These are phyloP conservation scores for Lithosia quadra DNA, from an alignment of 2,888 invertebrate genomes.

Conservation along the genomic window DNA sequence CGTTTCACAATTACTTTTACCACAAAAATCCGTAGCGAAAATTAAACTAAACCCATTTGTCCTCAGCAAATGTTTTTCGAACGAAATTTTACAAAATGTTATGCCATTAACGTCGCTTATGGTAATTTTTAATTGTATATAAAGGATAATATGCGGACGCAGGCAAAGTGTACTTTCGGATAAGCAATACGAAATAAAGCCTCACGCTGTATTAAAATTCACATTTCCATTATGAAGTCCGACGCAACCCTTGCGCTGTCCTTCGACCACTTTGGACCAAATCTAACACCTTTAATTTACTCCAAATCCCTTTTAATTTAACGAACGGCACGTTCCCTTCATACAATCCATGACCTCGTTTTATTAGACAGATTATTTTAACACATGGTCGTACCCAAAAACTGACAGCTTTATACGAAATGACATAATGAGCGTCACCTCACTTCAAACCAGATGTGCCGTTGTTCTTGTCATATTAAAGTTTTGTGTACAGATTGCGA, in stretches of 20 bases:
- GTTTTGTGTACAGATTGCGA: constrained; percentile 31
- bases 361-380: constrained; percentile 72
- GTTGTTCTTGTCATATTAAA: constrained; percentile 54
- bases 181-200: constrained; percentile 47
- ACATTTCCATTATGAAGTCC: constrained; percentile 50
- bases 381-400: constrained; percentile 58
- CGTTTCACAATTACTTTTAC: neutral
- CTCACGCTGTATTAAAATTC: constrained; percentile 44
- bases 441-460: constrained; percentile 46
- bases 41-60: constrained; percentile 9
- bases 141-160: constrained; percentile 44
- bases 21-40: neutral
- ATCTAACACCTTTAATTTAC: constrained; percentile 77
- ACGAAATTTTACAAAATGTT: constrained; percentile 32
- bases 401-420: constrained; percentile 59
- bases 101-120: constrained; percentile 46
- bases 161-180: constrained; percentile 37
- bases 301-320: constrained; percentile 75
- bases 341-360: constrained; percentile 57
- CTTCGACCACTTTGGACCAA: constrained; percentile 55
- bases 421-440: constrained; percentile 58
- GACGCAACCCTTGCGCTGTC: constrained; percentile 38
- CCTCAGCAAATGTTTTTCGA: constrained; percentile 28
- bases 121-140: constrained; percentile 44
- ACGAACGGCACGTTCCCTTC: constrained; percentile 71